A percentile compares a stretch with the other conserved stretches of the same genome.
These are phyloP conservation scores for Sciurus niger DNA, from an alignment of 2,113 vertebrate species.

Conservation along the genomic window DNA sequence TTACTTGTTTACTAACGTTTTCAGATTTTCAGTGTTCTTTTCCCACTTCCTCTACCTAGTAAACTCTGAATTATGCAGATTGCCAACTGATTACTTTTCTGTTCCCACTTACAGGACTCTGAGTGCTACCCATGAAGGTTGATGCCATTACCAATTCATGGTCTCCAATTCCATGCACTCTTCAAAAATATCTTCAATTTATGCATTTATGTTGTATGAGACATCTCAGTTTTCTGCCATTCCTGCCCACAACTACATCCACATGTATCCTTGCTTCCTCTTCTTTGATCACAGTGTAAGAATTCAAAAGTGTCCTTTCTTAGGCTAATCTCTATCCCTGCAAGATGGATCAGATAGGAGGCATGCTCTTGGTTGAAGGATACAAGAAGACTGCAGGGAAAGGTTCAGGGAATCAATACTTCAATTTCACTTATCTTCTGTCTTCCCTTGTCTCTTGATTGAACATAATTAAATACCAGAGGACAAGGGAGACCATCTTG, in stretches of 20 bases:
- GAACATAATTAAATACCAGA: background rate
- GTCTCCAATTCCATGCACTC: background rate
- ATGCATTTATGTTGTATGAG: background rate
- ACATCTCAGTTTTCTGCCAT: background rate
- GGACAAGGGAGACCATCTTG: background rate
- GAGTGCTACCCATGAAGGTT: background rate
- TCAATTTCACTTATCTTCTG: background rate
- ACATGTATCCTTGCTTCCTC: background rate
- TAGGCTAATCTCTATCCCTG: background rate
- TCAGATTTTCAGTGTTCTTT: background rate
- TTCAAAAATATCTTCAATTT: constrained; percentile 36
- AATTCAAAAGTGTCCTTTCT: background rate
- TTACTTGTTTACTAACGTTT: background rate
- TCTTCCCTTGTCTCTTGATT: background rate
- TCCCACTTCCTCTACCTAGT: background rate
- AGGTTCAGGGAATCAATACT: background rate
- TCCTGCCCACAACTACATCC: background rate
- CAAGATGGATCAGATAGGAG: background rate
- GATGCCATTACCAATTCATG: background rate
- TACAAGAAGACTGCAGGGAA: background rate
- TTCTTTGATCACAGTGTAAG: background rate
- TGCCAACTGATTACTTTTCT: background rate
- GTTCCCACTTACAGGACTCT: background rate
- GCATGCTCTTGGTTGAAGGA: background rate
- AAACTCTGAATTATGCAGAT: background rate